phyloP scores from a whole-genome alignment of 2,888 invertebrate genomes.

The Dione vanillae region DNA sequence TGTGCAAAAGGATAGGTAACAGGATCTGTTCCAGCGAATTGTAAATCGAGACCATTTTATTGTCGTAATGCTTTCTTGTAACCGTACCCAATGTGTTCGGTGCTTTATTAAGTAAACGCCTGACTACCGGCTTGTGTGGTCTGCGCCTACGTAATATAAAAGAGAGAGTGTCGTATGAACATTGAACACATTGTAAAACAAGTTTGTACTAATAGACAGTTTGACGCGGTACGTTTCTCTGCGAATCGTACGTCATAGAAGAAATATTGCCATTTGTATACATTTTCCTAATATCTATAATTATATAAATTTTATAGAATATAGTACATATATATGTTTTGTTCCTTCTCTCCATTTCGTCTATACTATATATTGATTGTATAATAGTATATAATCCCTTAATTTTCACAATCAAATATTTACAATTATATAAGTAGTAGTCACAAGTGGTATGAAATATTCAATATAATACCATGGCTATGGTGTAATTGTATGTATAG shows the following conservation, averaged over 20 bases:
- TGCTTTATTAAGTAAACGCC: conserved; percentile 43
- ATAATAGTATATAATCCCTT: too few species aligned
- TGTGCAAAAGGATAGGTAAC: conserved; percentile 58
- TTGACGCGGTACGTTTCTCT: conserved; percentile 10
- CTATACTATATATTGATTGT: too few species aligned
- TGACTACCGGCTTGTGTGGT: conserved; percentile 30
- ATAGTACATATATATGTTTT: background rate
- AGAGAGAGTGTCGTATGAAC: conserved; percentile 16
- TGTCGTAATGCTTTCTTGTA: conserved; percentile 72
- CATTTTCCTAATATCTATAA: too few species aligned
- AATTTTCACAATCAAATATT: too few species aligned
- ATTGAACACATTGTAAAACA: conserved; percentile 5
- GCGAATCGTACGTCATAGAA: background rate
- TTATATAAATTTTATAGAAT: too few species aligned
- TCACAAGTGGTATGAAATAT: too few species aligned
- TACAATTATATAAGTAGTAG: too few species aligned
- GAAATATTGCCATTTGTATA: too few species aligned
- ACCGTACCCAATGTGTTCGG: conserved; percentile 60
- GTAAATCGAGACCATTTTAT: conserved; percentile 61
- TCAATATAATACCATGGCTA: too few species aligned
- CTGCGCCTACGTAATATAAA: conserved; percentile 25
- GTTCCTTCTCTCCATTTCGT: too few species aligned
- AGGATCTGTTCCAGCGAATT: conserved; percentile 67
- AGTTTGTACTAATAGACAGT: conserved; percentile 14
- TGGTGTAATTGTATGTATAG: too few species aligned